Evolutionary conservation across 2,797 vertebrate species (phyloP).

Genomic region (Simalia tracyae): DNA sequence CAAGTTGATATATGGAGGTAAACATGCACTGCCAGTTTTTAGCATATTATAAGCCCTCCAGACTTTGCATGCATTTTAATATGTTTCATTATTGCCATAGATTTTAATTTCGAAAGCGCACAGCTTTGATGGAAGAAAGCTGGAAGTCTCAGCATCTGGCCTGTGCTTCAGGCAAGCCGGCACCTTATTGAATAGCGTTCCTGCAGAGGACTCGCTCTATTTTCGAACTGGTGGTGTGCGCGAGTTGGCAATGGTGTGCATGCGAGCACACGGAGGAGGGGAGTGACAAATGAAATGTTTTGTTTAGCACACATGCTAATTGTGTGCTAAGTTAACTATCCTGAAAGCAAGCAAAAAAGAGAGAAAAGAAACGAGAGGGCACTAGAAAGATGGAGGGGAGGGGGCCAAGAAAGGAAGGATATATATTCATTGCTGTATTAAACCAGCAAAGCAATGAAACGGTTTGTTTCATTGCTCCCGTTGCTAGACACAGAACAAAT

Average conservation of each 20-base stretch:
- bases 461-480: not conserved
- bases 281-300: conserved; percentile 39
- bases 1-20: conserved; percentile 86
- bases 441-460: conserved; percentile 4
- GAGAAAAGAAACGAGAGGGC: fast-evolving
- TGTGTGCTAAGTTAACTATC: conserved; percentile 61
- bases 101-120: conserved; percentile 92
- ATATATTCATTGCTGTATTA: not conserved
- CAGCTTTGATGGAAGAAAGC: conserved; percentile 84
- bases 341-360: conserved; percentile 28
- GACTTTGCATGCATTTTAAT: conserved; percentile 95
- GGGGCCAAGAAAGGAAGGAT: fast-evolving
- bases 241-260: not conserved
- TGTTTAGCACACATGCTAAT: conserved; percentile 54
- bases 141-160: conserved; percentile 80
- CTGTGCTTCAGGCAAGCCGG: conserved; percentile 73
- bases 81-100: conserved; percentile 92
- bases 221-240: conserved; percentile 26
- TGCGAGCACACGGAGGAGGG: not conserved
- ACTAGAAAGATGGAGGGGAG: fast-evolving
- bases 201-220: conserved; percentile 68
- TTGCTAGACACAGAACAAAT: not conserved
- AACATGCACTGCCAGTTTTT: conserved; percentile 84
- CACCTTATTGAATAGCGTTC: conserved; percentile 73
- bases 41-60: conserved; percentile 92